Base-by-base conservation (phyloP, 2,113 vertebrate species). In the Paracanthobrama guichenoti region DNA sequence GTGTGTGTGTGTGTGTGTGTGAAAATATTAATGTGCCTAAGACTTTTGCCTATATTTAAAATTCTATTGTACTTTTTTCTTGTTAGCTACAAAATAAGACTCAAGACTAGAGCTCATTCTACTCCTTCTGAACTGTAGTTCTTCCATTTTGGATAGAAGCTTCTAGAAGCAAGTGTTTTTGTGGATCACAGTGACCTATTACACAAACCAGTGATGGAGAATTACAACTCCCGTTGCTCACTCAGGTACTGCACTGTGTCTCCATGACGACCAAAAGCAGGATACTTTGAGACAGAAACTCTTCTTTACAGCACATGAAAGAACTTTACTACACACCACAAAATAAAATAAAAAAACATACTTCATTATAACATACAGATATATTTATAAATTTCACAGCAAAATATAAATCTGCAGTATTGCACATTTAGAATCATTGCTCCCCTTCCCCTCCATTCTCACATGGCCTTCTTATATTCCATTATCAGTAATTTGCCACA, bases 261-360 rank as follows among this genome's bases (percentile, higher is more conserved):
- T 79, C 86, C 84, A 85, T 85, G 86, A 85, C 84, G 28, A 87
- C 86, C 31, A 50, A 76, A 26, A 14, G 24, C 64, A 57, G 44
- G 44, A 24, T 73, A 79, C 71, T 80, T 85, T 50, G 31, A 82
- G 73, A 83, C 66, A 83, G 69, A 62, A 85, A 67, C 86, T 69
- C 26, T 2, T 59, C 20, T 79, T 26, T 24, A n/a, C 2, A 11
- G 20, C 9, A 57, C 82, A 81, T 26, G 16, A 81, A 55, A 81
- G 28, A 64, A 80, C 24, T 62, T 80, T 64, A 66, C 42, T 80
- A 35, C 18, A 80, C 59, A 46, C 5, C 24, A 79, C 39, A 48
- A 31, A 67, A n/a, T n/a, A n/a, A n/a, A n/a, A n/a, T n/a, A n/a
- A n/a, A 48, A 72, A 44, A 35, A 13, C 18, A 22, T 28, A 77